Evolutionary conservation across 2,888 invertebrate species (phyloP).

Genomic region (Tuberolachnus salignus): DNA sequence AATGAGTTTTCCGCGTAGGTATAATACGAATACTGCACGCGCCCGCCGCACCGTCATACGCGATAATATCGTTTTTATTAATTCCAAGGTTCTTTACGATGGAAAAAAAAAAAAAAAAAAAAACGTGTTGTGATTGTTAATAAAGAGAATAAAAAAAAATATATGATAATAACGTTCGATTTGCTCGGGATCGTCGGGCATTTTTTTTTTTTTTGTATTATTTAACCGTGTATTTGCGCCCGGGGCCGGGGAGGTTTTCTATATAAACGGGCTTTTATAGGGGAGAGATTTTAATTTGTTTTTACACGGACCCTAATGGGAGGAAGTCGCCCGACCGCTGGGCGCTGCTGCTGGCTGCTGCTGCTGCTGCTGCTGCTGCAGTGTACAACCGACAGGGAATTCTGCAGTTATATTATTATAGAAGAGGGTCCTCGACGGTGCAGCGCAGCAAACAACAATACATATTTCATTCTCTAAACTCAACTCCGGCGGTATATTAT

Average conservation of each 20-base stretch:
- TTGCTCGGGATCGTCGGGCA: conserved; percentile 4
- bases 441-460: conserved; percentile 22
- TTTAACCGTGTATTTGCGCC: not conserved
- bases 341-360: not conserved
- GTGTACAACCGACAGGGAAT: conserved; percentile 16
- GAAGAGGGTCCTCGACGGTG: conserved; percentile 26
- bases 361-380: not conserved
- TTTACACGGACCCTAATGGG: conserved; percentile 45
- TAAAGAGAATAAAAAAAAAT: no score
- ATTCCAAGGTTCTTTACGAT: conserved; percentile 1
- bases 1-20: not conserved
- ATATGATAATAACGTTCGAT: conserved; percentile 38
- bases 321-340: not conserved
- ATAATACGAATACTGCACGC: no score
- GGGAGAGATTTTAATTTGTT: conserved; percentile 51
- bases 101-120: not conserved
- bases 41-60: not conserved
- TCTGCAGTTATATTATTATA: not conserved
- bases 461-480: conserved; percentile 26
- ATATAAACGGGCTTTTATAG: not conserved
- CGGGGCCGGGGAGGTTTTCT: not conserved
- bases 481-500: not conserved
- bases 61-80: not conserved
- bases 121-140: conserved; percentile 32
- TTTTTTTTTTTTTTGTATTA: conserved; percentile 25